Conservation (phyloP, 2,113 vertebrate genomes). For the Mustela lutreola region DNA sequence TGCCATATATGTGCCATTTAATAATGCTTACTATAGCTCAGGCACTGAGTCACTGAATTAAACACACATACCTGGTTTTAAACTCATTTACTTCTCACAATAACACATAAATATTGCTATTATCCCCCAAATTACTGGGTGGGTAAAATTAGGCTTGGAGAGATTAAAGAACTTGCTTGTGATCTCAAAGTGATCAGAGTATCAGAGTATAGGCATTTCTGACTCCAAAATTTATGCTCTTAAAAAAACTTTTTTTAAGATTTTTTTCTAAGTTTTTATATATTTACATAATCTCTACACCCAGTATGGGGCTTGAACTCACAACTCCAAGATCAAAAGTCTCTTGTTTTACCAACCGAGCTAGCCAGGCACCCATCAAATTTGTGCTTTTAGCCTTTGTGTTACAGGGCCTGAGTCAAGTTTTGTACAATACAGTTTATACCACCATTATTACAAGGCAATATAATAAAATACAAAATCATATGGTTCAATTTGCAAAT, state of each 20-base stretch:
- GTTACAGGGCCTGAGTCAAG: background rate
- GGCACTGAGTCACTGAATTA: constrained; percentile 9
- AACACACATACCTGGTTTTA: background rate
- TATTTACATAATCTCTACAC: background rate
- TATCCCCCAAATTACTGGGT: background rate
- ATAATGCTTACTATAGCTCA: background rate
- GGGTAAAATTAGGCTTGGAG: background rate
- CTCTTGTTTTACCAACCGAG: background rate
- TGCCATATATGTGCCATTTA: background rate
- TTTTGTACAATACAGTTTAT: constrained; percentile 31
- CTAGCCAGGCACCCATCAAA: background rate
- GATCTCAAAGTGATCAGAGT: background rate
- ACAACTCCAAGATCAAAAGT: background rate
- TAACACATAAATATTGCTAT: background rate
- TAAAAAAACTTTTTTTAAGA: background rate
- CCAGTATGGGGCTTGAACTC: background rate
- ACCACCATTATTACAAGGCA: background rate
- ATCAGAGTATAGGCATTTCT: background rate
- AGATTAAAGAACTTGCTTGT: constrained; percentile 34
- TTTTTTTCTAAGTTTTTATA: background rate
- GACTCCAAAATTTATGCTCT: constrained; percentile 11
- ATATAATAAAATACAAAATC: constrained; percentile 9
- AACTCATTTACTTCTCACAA: constrained; percentile 1
- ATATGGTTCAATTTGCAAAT: background rate
- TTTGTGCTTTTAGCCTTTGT: background rate